Percentiles rank a stretch among this genome's conserved stretches.
Conservation (phyloP, 2,888 invertebrate species). For the Pollenia amentaria region DNA sequence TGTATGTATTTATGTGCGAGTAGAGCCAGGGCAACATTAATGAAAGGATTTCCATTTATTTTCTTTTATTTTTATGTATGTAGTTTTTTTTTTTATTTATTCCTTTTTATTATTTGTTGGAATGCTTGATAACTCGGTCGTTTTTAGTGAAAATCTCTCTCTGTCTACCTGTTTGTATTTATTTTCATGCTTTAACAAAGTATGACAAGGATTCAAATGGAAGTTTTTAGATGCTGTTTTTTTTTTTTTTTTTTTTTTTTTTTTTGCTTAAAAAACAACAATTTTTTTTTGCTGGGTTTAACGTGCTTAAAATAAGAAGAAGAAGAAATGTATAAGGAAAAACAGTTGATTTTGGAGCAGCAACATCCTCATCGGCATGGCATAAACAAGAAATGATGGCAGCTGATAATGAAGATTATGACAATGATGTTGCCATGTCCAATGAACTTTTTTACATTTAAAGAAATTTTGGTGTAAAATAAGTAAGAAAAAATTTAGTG, state of each 20-base stretch:
- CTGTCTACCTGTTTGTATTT: constrained; percentile 13
- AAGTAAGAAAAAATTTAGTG: background rate
- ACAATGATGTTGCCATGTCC: constrained; percentile 28
- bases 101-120: constrained; percentile 27
- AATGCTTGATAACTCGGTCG: constrained; percentile 52
- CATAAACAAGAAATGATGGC: constrained; percentile 48
- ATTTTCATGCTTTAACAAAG: constrained; percentile 53
- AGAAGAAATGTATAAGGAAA: background rate
- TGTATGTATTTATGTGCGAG: background rate
- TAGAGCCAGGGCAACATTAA: constrained; percentile 75
- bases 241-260: constrained; percentile 8
- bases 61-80: constrained; percentile 51
- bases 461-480: background rate
- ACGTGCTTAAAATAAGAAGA: background rate
- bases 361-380: constrained; percentile 2
- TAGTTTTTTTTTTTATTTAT: constrained; percentile 11
- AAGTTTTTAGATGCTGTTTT: constrained; percentile 27
- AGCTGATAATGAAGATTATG: constrained; percentile 53
- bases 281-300: background rate
- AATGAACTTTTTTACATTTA: background rate
- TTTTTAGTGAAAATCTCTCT: background rate
- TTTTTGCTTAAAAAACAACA: no score
- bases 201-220: constrained; percentile 56
- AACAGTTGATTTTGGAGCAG: constrained; percentile 24
- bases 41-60: constrained; percentile 81